Evolutionary conservation across 1,140 invertebrate species (phyloP).

Genomic region (Paralvinella palmiformis): DNA sequence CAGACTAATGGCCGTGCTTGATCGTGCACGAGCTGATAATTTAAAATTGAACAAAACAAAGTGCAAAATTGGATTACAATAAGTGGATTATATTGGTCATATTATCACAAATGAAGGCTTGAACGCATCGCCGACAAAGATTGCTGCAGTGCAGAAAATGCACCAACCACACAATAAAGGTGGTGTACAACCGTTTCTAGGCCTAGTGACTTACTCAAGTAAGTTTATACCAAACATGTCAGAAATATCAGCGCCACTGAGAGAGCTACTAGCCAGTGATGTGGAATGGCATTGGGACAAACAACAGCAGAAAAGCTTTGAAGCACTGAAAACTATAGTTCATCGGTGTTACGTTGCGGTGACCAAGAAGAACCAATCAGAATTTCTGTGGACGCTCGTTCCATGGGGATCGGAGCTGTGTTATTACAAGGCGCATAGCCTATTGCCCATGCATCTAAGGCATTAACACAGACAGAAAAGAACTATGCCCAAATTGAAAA

Average conservation of each 20-base stretch:
- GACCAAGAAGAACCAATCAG: neutral
- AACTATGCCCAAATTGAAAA: neutral
- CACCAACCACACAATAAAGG: constrained; percentile 12
- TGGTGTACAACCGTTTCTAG: constrained; percentile 22
- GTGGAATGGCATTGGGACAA: neutral
- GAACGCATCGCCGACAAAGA: constrained; percentile 37
- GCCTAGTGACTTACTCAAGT: constrained; percentile 21
- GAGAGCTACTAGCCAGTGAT: neutral
- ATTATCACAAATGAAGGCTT: constrained; percentile 33
- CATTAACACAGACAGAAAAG: neutral
- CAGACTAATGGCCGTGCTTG: constrained; percentile 35
- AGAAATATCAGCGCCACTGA: neutral
- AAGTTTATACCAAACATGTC: constrained; percentile 16
- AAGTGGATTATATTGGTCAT: constrained; percentile 28
- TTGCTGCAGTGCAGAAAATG: constrained; percentile 30
- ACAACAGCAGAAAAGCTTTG: neutral
- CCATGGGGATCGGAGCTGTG: neutral
- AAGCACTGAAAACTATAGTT: neutral
- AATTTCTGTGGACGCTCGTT: neutral
- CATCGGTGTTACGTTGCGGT: neutral
- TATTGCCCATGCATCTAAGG: neutral
- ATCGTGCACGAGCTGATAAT: constrained; percentile 32
- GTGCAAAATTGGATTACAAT: constrained; percentile 29
- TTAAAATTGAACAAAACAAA: constrained; percentile 46
- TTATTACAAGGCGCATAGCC: neutral